Base-by-base conservation (phyloP, 1,140 invertebrate species). In the Pseudachorutes palmiensis region DNA sequence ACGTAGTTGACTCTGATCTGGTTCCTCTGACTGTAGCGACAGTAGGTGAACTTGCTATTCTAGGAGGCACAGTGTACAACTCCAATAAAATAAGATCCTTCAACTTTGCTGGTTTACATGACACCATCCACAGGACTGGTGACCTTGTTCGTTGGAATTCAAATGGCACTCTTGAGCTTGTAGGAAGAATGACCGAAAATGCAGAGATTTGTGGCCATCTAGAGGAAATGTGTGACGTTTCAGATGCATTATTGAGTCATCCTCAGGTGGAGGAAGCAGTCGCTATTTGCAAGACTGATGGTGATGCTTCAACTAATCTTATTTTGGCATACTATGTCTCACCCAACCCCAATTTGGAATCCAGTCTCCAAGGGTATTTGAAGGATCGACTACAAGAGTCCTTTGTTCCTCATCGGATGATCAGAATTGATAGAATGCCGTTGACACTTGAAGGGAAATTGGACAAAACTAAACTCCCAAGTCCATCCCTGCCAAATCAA, bases 171-270 rank as follows among this genome's bases (percentile, higher is more conserved):
- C 19, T 68, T 29, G n/a, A 31, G 12, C 64, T 33, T 45, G 2
- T 64, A 12, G 45, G 62, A 31, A 61, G 30, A 45, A 1, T 16
- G 66, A 68, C 62, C 12, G 28, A 1, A 60, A 68, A 58, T 33
- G 63, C 5, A 68, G n/a, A 68, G 59, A 29, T 68, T 12, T 14
- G 30, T 57, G 66, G 66, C 9, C 14, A 36, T 12, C 5, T 60
- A 41, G 55, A 63, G 5, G 61, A 68, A 64, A 22, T 68, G 16
- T 41, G 30, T 1, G 61, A 68, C n/a, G 41, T 68, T 24, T 32
- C 45, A 55, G 2, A 16, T 5, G 66, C 49, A 5, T 55, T 64
- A 2, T n/a, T 26, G 19, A 14, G 16, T 14, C 9, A 22, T 24
- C 14, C 9, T 14, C 14, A 24, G 24, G 30, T 61, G 9, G 24